Percentiles rank a stretch among this genome's conserved stretches.
phyloP scores from a whole-genome alignment of 92 coral and sea anemone species.

The Micromussa lordhowensis region DNA sequence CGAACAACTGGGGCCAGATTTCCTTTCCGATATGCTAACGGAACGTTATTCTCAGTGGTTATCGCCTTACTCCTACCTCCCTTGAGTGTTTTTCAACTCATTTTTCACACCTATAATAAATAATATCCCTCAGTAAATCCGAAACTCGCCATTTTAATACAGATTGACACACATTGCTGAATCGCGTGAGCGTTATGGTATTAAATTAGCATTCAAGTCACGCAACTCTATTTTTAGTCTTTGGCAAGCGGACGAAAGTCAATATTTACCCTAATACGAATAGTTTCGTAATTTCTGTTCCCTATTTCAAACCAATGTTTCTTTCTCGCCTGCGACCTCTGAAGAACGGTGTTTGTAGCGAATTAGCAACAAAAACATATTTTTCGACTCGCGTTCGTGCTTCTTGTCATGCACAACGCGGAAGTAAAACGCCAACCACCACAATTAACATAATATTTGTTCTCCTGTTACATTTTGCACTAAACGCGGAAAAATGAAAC shows the following conservation, averaged over 20 bases:
- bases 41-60: no score
- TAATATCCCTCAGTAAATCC: no score
- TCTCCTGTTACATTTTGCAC: not conserved
- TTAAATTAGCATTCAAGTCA: not conserved
- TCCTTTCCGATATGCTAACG: no score
- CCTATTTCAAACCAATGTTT: not conserved
- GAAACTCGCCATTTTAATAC: no score
- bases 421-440: not conserved
- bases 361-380: not conserved
- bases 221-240: not conserved
- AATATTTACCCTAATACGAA: not conserved
- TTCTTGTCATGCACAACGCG: not conserved
- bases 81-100: no score
- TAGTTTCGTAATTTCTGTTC: not conserved
- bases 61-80: no score
- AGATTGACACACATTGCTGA: no score
- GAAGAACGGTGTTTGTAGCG: not conserved
- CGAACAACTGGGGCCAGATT: no score
- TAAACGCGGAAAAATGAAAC: not conserved
- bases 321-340: not conserved
- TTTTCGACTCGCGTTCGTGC: not conserved
- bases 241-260: not conserved
- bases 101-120: no score
- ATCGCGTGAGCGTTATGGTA: not conserved
- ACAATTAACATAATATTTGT: not conserved